Base-by-base conservation (phyloP, 2,888 invertebrate genomes). In the Microctonus brassicae region DNA sequence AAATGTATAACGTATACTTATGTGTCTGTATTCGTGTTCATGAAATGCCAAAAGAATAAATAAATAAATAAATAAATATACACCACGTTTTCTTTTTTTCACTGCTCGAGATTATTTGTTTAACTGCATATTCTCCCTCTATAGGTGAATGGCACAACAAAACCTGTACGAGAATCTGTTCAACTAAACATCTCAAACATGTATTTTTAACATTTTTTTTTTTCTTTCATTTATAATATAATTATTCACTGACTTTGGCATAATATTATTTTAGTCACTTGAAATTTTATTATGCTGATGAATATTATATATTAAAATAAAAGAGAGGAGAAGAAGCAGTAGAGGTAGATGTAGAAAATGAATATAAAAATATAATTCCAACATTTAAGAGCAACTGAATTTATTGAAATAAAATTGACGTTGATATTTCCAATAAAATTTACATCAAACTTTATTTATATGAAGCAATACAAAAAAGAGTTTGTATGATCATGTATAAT, bases 51-150 rank as follows among this genome's bases (percentile, higher is more conserved):
- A 42, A 33, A 63, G 24, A 62, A 52, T n/a, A n/a, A n/a, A n/a
- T n/a, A n/a, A n/a, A n/a, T n/a, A n/a, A n/a, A n/a, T n/a, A n/a
- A n/a, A n/a, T 53, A 33, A 53, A 69, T 53, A 65, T 17, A 66
- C 26, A 39, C 39, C 17, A 66, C 26, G 36, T 34, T 61, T 52
- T 65, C 61, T 65, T 69, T 70, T 72, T 72, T 69, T 68, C 26
- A 55, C 36, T 61, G 52, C 42, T 64, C 70, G 61, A 42, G 60
- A 73, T 72, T 75, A 75, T 75, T 75, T 73, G 69, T 73, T 75
- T 63, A 73, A 65, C 61, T 64, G 62, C 52, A 62, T 76, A 68
- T 76, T 70, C 66, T 68, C 69, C 24, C 57, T 29, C 57, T 57
- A n/a, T 57, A n/a, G n/a, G 20, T 7, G 17, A 17, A 47, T 47